A percentile compares a stretch with the other conserved stretches of the same genome.
Evolutionary conservation across 2,113 vertebrate species (phyloP).

Genomic region (Lanius ludovicianus): DNA sequence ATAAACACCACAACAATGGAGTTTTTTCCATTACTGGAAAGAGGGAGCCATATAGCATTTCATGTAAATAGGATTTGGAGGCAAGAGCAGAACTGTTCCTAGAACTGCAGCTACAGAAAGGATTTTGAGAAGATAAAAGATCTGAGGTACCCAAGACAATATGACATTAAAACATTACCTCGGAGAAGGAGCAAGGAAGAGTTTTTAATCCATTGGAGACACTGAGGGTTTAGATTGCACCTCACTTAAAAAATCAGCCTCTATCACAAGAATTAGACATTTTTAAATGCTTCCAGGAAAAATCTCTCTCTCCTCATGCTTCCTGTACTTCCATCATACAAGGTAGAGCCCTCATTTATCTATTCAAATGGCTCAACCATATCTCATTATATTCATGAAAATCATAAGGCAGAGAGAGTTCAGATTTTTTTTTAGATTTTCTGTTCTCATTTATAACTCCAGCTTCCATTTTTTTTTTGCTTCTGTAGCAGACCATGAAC

Average conservation of each 20-base stretch:
- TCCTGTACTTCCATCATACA: not conserved
- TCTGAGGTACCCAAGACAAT: not conserved
- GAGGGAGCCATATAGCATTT: not conserved
- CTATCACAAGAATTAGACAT: not conserved
- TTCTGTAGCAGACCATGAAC: not conserved
- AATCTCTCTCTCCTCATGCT: not conserved
- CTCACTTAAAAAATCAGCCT: not conserved
- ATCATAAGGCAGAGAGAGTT: not conserved
- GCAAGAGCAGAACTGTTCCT: not conserved
- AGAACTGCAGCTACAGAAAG: not conserved
- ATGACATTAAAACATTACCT: not conserved
- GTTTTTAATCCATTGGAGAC: not conserved
- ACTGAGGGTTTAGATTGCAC: not conserved
- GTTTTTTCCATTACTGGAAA: not conserved
- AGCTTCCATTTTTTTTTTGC: not conserved
- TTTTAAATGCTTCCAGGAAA: not conserved
- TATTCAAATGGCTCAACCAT: not conserved
- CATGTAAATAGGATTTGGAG: not conserved
- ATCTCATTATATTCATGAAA: not conserved
- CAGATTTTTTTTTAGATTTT: not conserved
- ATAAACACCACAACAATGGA: constrained; percentile 43
- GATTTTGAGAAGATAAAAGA: not conserved
- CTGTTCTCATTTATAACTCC: not conserved
- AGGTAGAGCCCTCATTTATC: not conserved
- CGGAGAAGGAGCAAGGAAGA: not conserved